A percentile compares a stretch with the other conserved stretches of the same genome.
phyloP scores from a whole-genome alignment of 2,888 invertebrate genomes.

The Cheilosia grossa region DNA sequence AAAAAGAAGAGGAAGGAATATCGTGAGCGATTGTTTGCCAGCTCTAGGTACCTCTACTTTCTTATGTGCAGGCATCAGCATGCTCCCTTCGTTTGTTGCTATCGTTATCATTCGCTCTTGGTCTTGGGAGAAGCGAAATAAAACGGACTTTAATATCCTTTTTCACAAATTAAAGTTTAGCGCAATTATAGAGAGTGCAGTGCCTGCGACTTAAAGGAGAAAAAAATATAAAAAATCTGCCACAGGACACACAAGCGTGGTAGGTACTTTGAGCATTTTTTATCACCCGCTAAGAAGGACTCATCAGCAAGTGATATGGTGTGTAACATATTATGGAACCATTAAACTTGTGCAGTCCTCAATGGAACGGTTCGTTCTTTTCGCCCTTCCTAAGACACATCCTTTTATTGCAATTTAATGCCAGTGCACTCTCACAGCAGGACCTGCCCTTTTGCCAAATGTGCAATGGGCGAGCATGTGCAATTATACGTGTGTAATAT shows the following conservation, averaged over 20 bases:
- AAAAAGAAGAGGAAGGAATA: constrained; percentile 4
- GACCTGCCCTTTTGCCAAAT: constrained; percentile 58
- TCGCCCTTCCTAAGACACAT: constrained; percentile 28
- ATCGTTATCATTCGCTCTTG: constrained; percentile 6
- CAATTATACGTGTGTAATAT: constrained; percentile 62
- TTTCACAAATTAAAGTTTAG: constrained; percentile 52
- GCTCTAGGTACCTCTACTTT: neutral
- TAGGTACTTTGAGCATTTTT: constrained; percentile 55
- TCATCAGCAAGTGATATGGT: constrained; percentile 54
- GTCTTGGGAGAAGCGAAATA: neutral
- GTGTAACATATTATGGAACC: constrained; percentile 58
- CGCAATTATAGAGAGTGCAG: constrained; percentile 17
- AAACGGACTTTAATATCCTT: constrained; percentile 50
- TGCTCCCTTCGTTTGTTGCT: neutral
- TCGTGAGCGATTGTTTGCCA: constrained; percentile 35
- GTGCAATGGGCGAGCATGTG: constrained; percentile 54
- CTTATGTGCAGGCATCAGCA: neutral
- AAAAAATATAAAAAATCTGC: constrained; percentile 7
- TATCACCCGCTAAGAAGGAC: constrained; percentile 65
- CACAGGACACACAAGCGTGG: constrained; percentile 21
- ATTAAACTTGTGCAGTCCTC: constrained; percentile 48
- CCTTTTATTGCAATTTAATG: constrained; percentile 62
- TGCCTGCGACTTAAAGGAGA: neutral
- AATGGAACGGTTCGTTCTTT: constrained; percentile 29
- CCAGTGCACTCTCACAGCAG: constrained; percentile 32